phyloP scores from a whole-genome alignment of 2,113 vertebrate species.

The Megalops atlanticus region DNA sequence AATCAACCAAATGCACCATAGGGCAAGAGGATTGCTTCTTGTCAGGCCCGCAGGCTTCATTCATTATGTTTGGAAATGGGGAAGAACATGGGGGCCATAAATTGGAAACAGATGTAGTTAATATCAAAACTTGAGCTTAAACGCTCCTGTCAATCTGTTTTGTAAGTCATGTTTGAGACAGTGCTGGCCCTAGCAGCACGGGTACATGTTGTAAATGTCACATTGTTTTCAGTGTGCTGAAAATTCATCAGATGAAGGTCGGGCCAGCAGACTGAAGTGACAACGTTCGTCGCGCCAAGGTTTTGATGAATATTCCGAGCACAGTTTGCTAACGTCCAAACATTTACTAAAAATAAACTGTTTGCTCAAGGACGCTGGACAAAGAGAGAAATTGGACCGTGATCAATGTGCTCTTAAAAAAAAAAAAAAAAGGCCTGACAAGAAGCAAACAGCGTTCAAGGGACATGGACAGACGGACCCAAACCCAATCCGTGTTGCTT shows the following conservation, averaged over 20 bases:
- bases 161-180: neutral
- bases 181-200: neutral
- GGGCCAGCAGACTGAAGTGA: neutral
- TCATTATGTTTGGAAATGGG: neutral
- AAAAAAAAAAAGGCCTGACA: neutral
- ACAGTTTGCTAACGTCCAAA: neutral
- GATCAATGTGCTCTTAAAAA: neutral
- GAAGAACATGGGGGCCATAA: neutral
- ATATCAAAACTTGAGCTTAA: neutral
- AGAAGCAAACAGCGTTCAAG: neutral
- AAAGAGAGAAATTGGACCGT: neutral
- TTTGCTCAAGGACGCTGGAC: neutral
- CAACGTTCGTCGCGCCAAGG: neutral
- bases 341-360: neutral
- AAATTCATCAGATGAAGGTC: no score
- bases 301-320: neutral
- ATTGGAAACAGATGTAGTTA: neutral
- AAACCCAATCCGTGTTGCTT: neutral
- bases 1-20: neutral
- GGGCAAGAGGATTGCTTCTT: neutral
- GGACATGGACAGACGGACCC: neutral
- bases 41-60: neutral
- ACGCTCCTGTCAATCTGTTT: neutral
- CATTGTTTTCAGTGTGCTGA: no score
- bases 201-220: neutral